Evolutionary conservation across 1,140 invertebrate species (phyloP), one percentile per base, ranked within the genome.

Genomic region (Penaeus japonicus): DNA sequence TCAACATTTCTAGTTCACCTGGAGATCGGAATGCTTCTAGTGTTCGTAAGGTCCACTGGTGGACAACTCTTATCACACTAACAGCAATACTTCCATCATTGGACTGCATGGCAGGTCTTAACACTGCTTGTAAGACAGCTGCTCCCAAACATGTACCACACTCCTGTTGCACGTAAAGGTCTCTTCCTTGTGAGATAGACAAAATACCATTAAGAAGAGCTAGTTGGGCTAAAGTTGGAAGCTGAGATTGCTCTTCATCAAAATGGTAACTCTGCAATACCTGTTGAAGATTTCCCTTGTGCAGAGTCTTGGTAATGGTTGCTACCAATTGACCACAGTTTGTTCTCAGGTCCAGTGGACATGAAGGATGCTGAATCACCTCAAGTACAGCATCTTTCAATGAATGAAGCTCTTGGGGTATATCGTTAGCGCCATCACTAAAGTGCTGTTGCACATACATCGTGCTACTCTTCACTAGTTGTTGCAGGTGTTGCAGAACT

Each of bases 131-230:
- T 55, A 88, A 55, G 1, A 88, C 73, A 18, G 83, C 80, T 39
- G 78, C 27, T 53, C 87, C 87, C 22, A 88, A 70, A 32, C n/a
- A 84, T 4, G 62, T 30, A 12, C 75, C 73, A 84, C 70, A 32
- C 5, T 78, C 54, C 7, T 78, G n/a, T 2, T 39, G 7, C 18
- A 24, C 27, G 47, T 83, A 78, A 7, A 84, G 70, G 1, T 78
- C 39, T 35, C 55, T 88, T 55, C 79, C 47, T 1, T 22, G 87
- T 30, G 87, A 75, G n/a, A 84, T 39, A 84, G 80, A 88, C 35
- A 88, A 77, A 22, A 88, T 35, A 22, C 87, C 87, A 88, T 88
- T 83, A 24, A 88, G 83, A 24, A 88, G 10, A 84, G 87, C 87
- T 65, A 88, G 62, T 39, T 88, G 79, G 18, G 80, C 87, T 22